Evolutionary conservation across 2,113 vertebrate genomes (phyloP), one percentile per base, ranked within the genome.

Genomic region (Clarias magur): DNA sequence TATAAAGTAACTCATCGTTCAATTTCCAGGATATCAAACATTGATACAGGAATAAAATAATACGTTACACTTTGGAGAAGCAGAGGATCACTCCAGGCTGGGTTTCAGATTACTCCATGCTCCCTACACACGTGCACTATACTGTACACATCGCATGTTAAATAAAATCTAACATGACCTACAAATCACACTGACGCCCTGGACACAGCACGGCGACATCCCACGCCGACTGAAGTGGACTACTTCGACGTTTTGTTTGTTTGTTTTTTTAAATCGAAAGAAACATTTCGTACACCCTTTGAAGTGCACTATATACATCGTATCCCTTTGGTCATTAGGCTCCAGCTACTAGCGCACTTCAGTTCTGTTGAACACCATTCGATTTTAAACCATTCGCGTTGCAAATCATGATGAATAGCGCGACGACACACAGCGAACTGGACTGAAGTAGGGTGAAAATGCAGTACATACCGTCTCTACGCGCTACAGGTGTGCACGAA

Each of bases 391-490:
- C 67, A 34, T 34, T 17, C 17, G 4, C 15, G 4, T 17, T 25
- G 3, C n/a, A 38, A 38, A 38, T 19, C 8, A 3, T 42, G 10
- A 3, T 3, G 3, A 42, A 9, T 27, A 54, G 2, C 76, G 76
- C 23, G 13, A 78, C 12, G 48, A 6, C 73, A 53, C 25, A 27
- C 4, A n/a, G 25, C 27, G 48, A 79, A 10, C 27, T 6, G 53
- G 25, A 48, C 48, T 48, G 48, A 57, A 79, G 53, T 17, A 48
- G 72, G 10, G 25, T 48, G 11, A 25, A 80, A 80, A 80, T n/a
- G 3, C n/a, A 10, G n/a, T 80, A 80, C 78, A 5, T 80, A 80
- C 78, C 78, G 78, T 80, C 16, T 80, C 56, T 25, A 9, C 76
- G 30, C 7, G 25, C 54, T 59, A 12, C 13, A 78, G 73, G 73